Evolutionary conservation across 2,113 vertebrate genomes (phyloP), one percentile per base, ranked within the genome.

Genomic region (Myrmophylax atrothorax): DNA sequence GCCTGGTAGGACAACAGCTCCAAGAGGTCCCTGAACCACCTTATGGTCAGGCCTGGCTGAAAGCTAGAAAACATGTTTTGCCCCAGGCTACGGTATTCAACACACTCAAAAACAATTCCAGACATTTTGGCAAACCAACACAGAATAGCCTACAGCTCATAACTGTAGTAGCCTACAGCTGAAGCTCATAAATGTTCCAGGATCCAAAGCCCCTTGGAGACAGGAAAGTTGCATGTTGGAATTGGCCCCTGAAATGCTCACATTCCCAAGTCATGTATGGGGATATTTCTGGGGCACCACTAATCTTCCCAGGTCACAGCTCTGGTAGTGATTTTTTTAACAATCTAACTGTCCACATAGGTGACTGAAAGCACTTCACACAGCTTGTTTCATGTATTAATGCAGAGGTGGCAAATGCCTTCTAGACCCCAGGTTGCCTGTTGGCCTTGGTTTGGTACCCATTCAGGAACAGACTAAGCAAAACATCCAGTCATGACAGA

Each of bases 61-160:
- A 37, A 80, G 38, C 33, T 79, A 47, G 49, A 72, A 85, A 85
- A 60, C 25, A 26, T 3, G 8, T 52, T 92, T 80, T 47, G 15
- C 72, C 44, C 24, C 37, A 35, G 50, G 50, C 37, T 53, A 23
- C 46, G 46, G 72, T 84, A 73, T 66, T 60, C 46, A 90, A 64
- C 49, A 55, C 29, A 26, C 23, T 31, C 26, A 60, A 50, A 49
- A 96, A 79, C 12, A 20, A 80, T 93, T 96, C 75, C 62, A 90
- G 67, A 60, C 2, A 0, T 47, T 68, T 68, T 26, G 59, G 22
- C 44, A 64, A 94, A 83, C 46, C 49, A 63, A 2, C 23, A 35
- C 7, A 44, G 18, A 47, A 38, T 29, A 79, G 17, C 25, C 33
- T 38, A 35, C 10, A 52, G 20, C 23, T 85, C 24, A 17, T 37